Percentiles rank a stretch among this genome's conserved stretches.
phyloP scores from a whole-genome alignment of 2,888 invertebrate species.

The Cylindroiulus punctatus region DNA sequence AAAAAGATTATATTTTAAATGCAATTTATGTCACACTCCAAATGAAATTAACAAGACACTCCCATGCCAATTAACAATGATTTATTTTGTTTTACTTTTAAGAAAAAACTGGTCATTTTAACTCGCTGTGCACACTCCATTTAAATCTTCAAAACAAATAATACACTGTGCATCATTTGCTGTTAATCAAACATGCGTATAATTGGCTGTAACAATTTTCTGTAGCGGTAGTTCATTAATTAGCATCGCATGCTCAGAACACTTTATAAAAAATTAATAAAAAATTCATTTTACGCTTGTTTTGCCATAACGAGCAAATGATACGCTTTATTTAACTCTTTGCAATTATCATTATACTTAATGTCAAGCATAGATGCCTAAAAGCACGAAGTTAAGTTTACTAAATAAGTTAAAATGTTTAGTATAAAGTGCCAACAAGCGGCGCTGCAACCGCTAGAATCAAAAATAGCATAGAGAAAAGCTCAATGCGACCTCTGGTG shows the following conservation, averaged over 20 bases:
- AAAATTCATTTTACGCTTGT: constrained; percentile 18
- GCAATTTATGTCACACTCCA: constrained; percentile 19
- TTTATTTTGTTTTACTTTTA: background rate
- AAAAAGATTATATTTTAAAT: too few relatives aligned
- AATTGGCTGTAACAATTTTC: background rate
- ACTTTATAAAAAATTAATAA: constrained; percentile 15
- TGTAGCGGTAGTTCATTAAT: background rate
- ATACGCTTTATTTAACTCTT: constrained; percentile 8
- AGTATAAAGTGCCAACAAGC: too few relatives aligned
- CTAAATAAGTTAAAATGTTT: constrained; percentile 4
- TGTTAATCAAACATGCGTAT: background rate
- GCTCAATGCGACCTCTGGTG: too few relatives aligned
- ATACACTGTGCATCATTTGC: background rate
- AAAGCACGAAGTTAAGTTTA: background rate
- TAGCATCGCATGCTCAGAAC: background rate
- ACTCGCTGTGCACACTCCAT: background rate
- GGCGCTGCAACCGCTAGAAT: too few relatives aligned
- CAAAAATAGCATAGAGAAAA: too few relatives aligned
- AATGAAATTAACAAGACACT: constrained; percentile 7
- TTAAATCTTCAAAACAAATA: background rate
- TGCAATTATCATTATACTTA: background rate
- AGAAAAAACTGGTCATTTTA: constrained; percentile 21
- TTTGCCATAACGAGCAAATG: background rate
- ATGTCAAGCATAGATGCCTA: background rate
- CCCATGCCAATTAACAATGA: constrained; percentile 29